Evolutionary conservation across 1,140 invertebrate species (phyloP).

Genomic region (Zaprionus capensis): DNA sequence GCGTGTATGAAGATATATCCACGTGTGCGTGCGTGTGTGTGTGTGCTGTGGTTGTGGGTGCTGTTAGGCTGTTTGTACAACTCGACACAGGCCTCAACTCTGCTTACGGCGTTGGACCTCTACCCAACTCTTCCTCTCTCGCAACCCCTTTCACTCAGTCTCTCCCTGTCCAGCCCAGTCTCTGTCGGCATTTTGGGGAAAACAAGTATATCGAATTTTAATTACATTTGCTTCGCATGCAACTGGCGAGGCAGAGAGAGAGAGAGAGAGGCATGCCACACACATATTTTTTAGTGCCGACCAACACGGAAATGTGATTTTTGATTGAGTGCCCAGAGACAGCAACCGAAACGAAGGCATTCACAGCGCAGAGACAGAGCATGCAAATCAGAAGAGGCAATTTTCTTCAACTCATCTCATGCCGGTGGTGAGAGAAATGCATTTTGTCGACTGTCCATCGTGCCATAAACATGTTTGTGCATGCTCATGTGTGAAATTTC

Average conservation of each 20-base stretch:
- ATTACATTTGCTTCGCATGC: constrained; percentile 78
- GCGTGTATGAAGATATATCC: neutral
- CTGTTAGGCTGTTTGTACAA: constrained; percentile 46
- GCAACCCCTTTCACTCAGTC: neutral
- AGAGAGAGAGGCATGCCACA: neutral
- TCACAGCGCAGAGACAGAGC: constrained; percentile 20
- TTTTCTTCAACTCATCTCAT: constrained; percentile 43
- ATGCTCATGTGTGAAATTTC: constrained; percentile 46
- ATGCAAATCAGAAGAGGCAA: constrained; percentile 15
- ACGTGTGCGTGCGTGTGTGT: constrained; percentile 8
- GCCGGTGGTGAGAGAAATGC: constrained; percentile 28
- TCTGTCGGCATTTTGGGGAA: constrained; percentile 68
- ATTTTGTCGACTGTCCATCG: constrained; percentile 17
- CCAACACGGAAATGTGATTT: constrained; percentile 75
- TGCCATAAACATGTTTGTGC: constrained; percentile 30
- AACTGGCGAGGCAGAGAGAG: neutral
- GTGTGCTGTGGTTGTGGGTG: constrained; percentile 29
- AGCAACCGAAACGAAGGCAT: constrained; percentile 10
- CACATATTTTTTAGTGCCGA: constrained; percentile 48
- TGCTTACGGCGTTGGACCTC: constrained; percentile 25
- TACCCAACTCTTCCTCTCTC: neutral
- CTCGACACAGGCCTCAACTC: constrained; percentile 35
- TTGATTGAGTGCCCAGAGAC: constrained; percentile 71
- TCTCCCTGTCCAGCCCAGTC: constrained; percentile 27
- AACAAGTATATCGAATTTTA: constrained; percentile 84